A percentile compares a stretch with the other conserved stretches of the same genome.
phyloP scores from a whole-genome alignment of 2,888 invertebrate genomes.

The Lagria hirta region DNA sequence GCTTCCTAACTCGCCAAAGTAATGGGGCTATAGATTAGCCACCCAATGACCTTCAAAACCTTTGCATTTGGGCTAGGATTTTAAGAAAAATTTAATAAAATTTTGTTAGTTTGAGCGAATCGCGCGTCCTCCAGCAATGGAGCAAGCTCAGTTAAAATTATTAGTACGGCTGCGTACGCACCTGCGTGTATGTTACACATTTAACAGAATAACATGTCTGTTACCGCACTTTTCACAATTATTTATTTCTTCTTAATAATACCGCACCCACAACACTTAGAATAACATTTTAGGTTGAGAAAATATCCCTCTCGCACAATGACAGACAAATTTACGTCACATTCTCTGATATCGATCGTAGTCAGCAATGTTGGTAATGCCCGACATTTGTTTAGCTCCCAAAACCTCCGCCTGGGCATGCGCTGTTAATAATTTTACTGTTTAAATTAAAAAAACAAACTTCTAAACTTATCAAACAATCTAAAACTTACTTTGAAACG shows the following conservation, averaged over 20 bases:
- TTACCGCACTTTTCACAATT: constrained; percentile 49
- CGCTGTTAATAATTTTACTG: constrained; percentile 54
- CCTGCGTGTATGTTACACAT: constrained; percentile 73
- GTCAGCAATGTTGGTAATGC: constrained; percentile 56
- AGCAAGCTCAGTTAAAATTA: constrained; percentile 87
- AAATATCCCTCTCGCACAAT: constrained; percentile 48
- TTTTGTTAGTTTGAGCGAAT: constrained; percentile 48
- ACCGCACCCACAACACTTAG: constrained; percentile 42
- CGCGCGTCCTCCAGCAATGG: constrained; percentile 57
- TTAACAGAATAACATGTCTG: constrained; percentile 55
- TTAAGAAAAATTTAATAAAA: constrained; percentile 17
- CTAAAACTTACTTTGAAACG: too few species aligned
- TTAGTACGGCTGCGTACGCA: constrained; percentile 95
- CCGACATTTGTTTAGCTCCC: constrained; percentile 57
- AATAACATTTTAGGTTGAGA: constrained; percentile 47
- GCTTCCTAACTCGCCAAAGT: constrained; percentile 37
- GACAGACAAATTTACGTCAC: constrained; percentile 53
- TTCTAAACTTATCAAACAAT: too few species aligned
- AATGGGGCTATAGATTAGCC: constrained; percentile 7
- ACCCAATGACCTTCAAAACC: too few species aligned
- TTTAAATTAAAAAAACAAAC: too few species aligned
- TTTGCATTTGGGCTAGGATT: too few species aligned
- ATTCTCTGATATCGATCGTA: constrained; percentile 63
- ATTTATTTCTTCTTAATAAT: constrained; percentile 41
- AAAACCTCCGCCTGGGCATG: constrained; percentile 74